phyloP scores from a whole-genome alignment of 2,113 vertebrate species.

The Myiopsitta monachus region DNA sequence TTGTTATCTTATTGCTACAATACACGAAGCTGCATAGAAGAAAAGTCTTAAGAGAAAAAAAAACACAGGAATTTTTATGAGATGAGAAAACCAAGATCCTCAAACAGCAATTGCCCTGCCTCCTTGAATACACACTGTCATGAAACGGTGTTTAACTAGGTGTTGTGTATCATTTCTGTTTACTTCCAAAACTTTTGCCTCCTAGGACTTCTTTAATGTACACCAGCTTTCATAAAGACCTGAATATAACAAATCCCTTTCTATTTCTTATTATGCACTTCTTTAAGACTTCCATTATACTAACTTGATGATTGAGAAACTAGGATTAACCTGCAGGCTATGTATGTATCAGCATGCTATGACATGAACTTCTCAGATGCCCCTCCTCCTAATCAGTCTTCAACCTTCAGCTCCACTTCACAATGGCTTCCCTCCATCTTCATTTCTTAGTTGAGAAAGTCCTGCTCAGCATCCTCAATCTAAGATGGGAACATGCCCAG shows the following conservation, averaged over 20 bases:
- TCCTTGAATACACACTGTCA: background rate
- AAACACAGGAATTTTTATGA: background rate
- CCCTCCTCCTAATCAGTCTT: background rate
- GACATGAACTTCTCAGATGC: background rate
- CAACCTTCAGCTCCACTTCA: background rate
- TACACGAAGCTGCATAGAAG: background rate
- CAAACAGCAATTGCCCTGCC: background rate
- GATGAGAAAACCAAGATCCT: background rate
- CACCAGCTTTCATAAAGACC: background rate
- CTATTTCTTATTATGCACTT: background rate
- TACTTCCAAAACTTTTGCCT: background rate
- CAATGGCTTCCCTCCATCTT: background rate
- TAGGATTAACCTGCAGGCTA: background rate
- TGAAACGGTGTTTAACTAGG: background rate
- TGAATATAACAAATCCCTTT: background rate
- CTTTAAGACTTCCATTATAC: background rate
- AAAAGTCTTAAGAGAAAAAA: background rate
- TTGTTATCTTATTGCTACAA: background rate
- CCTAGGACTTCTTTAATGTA: background rate
- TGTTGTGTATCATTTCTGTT: background rate
- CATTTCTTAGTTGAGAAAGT: background rate
- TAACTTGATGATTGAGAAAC: background rate
- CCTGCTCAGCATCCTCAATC: background rate
- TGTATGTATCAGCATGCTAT: rapidly evolving
- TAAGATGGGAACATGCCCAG: background rate